Evolutionary conservation across 2,113 vertebrate species (phyloP).

Genomic region (Zootoca vivipara): DNA sequence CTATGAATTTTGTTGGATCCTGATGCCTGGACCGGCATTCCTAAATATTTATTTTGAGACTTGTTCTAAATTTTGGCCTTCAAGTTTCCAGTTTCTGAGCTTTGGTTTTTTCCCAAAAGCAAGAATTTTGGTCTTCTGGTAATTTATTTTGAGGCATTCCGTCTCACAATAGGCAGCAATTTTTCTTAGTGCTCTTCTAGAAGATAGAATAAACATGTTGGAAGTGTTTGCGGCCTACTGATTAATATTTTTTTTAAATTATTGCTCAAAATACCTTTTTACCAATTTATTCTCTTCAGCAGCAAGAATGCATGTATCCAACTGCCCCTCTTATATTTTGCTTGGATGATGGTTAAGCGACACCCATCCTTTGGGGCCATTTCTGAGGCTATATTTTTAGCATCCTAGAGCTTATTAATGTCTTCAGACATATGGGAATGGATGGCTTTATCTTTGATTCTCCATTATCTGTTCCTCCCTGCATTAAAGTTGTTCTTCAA

Average conservation of each 20-base stretch:
- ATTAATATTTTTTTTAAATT: conserved; percentile 41
- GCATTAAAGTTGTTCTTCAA: background rate
- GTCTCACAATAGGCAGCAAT: too few relatives aligned
- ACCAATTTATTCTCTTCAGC: conserved; percentile 28
- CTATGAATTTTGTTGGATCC: too few relatives aligned
- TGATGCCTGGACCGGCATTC: too few relatives aligned
- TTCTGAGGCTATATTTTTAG: background rate
- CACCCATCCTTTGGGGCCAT: background rate
- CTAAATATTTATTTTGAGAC: too few relatives aligned
- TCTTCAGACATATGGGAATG: background rate
- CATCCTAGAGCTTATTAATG: background rate
- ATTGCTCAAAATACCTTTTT: conserved; percentile 47
- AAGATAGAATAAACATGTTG: conserved; percentile 28
- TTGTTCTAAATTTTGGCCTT: too few relatives aligned
- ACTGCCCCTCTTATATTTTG: background rate
- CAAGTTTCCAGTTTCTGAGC: too few relatives aligned
- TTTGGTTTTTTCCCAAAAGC: too few relatives aligned
- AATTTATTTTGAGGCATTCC: too few relatives aligned
- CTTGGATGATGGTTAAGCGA: background rate
- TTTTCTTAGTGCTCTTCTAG: too few relatives aligned
- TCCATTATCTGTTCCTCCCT: background rate
- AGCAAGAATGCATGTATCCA: too few relatives aligned
- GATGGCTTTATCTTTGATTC: background rate
- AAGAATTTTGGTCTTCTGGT: too few relatives aligned
- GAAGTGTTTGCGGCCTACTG: background rate